Evolutionary conservation across 2,113 vertebrate genomes (phyloP).

Genomic region (Oryzias woworae): DNA sequence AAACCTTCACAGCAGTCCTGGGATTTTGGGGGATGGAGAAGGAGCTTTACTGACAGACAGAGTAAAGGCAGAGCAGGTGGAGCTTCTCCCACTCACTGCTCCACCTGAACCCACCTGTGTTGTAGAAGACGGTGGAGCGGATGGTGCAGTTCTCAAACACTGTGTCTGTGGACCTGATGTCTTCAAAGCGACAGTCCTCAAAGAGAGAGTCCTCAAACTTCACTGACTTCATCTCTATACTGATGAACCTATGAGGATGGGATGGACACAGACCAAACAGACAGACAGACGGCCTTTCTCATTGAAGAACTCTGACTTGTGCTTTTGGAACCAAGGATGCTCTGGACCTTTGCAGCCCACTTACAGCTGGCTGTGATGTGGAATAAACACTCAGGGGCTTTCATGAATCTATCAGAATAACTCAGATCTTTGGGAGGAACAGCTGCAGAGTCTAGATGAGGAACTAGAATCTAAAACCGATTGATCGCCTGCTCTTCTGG

Average conservation of each 20-base stretch:
- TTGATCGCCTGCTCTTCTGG: no score
- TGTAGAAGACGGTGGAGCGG: slow-evolving; percentile 83
- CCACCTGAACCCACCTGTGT: slow-evolving; percentile 83
- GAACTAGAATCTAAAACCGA: no score
- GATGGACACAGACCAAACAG: slow-evolving; percentile 40
- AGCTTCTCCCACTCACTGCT: not conserved
- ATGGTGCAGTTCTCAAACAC: slow-evolving; percentile 95
- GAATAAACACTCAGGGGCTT: no score
- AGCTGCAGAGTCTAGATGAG: no score
- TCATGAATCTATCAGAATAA: no score
- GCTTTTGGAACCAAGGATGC: slow-evolving; percentile 2
- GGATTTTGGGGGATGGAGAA: no score
- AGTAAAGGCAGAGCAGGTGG: no score
- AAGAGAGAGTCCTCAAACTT: slow-evolving; percentile 92
- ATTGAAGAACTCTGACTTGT: slow-evolving; percentile 3
- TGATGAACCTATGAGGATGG: slow-evolving; percentile 83
- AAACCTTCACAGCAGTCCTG: no score
- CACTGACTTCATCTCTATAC: slow-evolving; percentile 93
- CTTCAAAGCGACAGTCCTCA: slow-evolving; percentile 91
- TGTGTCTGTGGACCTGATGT: slow-evolving; percentile 88
- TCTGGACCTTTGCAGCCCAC: no score
- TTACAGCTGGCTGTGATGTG: no score
- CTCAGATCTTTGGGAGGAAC: no score
- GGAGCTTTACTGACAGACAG: no score
- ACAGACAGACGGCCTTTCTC: slow-evolving; percentile 36